Evolutionary conservation across 2,113 vertebrate species (phyloP).

Genomic region (Siphamia tubifer): DNA sequence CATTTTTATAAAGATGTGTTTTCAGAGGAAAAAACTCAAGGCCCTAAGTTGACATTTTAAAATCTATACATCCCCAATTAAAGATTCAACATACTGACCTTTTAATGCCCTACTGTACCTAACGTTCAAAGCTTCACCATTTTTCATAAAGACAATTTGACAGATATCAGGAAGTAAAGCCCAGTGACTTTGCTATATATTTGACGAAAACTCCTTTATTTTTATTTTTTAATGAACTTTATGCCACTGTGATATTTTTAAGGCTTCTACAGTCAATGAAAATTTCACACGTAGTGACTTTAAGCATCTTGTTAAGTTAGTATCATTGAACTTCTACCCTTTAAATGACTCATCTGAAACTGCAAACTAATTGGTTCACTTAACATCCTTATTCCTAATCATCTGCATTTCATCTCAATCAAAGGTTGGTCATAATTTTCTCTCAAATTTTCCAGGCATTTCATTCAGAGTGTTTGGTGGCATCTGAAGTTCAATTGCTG

Average conservation of each 20-base stretch:
- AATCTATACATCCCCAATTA: too few species aligned
- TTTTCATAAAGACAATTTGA: too few species aligned
- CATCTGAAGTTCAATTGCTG: conserved; percentile 3
- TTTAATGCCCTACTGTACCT: too few species aligned
- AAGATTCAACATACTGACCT: too few species aligned
- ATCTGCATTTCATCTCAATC: conserved; percentile 9
- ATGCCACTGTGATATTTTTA: not conserved
- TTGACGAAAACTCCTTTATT: too few species aligned
- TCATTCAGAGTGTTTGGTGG: not conserved
- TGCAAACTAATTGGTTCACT: not conserved
- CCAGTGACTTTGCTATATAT: too few species aligned
- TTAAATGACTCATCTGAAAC: not conserved
- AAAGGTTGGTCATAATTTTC: not conserved
- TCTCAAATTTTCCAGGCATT: not conserved
- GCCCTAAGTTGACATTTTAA: too few species aligned
- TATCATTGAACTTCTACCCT: not conserved
- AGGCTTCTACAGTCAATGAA: too few species aligned
- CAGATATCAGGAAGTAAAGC: too few species aligned
- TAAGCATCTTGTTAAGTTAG: not conserved
- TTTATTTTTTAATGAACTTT: not conserved
- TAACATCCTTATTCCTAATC: not conserved
- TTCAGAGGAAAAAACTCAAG: too few species aligned
- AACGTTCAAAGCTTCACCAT: too few species aligned
- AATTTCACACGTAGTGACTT: not conserved
- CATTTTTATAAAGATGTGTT: too few species aligned